Base-by-base conservation (phyloP, 2,888 invertebrate genomes). In the Phytoseiulus persimilis region DNA sequence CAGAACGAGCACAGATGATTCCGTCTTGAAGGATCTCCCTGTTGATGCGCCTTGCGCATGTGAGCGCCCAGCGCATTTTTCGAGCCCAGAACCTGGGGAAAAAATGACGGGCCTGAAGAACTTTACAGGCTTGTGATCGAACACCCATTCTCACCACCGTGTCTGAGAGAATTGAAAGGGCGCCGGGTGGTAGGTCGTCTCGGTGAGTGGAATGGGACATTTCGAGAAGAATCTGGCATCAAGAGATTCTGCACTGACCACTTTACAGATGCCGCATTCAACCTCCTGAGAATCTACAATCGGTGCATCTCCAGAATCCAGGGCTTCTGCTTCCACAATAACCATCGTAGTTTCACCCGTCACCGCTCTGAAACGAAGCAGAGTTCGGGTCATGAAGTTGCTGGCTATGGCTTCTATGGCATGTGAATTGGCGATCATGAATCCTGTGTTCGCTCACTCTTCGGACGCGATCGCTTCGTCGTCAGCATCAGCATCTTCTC, bases 41-140 rank as follows among this genome's bases (percentile, higher is more conserved):
- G 65, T 18, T 65, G 87, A 18, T 87, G 87, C 2, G 32, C 87
- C 33, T 45, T 33, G 32, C 87, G 87, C 87, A 39, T 33, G n/a
- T 87, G 87, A 11, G 87, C 87, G 28, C 32, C 87, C 1, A 87
- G 87, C 28, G 32, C 87, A n/a, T 33, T n/a, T 45, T 87, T 87
- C 14, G 87, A 87, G 32, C 65, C 65, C 65, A 65, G 65, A 65
- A 65, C 18, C 65, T 65, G 18, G 23, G 65, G 18, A 28, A 65
- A 28, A 65, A 46, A n/a, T n/a, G n/a, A n/a, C n/a, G n/a, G n/a
- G n/a, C n/a, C n/a, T n/a, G n/a, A n/a, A n/a, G n/a, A n/a, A n/a
- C n/a, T n/a, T n/a, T n/a, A n/a, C n/a, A n/a, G n/a, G n/a, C n/a
- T n/a, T n/a, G n/a, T n/a, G n/a, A n/a, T n/a, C n/a, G n/a, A n/a